Conservation (phyloP, 2,797 vertebrate genomes). For the Gila robusta region DNA sequence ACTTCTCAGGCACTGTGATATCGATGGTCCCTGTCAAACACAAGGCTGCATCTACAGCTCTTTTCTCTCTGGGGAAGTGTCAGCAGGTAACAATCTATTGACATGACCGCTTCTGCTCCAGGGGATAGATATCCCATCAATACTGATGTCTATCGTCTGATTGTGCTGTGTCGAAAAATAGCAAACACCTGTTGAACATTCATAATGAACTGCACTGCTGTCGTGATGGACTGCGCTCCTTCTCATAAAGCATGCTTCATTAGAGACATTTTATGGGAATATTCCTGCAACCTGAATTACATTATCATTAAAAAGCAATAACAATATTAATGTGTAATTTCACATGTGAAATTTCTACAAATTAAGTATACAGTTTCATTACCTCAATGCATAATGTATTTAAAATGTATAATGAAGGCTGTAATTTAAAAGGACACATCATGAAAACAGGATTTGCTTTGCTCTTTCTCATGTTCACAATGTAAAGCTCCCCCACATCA, state of each 20-base stretch:
- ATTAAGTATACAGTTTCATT: neutral
- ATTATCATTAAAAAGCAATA: conserved; percentile 44
- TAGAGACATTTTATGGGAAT: conserved; percentile 35
- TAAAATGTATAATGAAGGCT: neutral
- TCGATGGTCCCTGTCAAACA: conserved; percentile 36
- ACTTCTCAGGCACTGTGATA: conserved; percentile 10
- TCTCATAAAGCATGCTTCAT: conserved; percentile 22
- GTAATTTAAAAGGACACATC: neutral
- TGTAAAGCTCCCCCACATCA: neutral
- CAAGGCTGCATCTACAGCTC: conserved; percentile 7
- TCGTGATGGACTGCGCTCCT: neutral
- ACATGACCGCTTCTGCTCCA: conserved; percentile 27
- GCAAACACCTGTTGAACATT: conserved; percentile 23
- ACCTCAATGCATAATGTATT: neutral
- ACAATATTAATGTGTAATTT: conserved; percentile 45
- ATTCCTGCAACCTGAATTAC: conserved; percentile 23
- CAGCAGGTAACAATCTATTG: conserved; percentile 40
- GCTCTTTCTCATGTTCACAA: neutral
- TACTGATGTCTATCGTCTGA: conserved; percentile 25
- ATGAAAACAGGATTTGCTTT: neutral
- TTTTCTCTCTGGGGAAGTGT: conserved; percentile 26
- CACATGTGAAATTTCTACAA: neutral
- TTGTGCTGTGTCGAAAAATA: conserved; percentile 19
- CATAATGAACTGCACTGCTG: conserved; percentile 11
- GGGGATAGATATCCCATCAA: conserved; percentile 31